Percentiles rank a stretch among this genome's conserved stretches.
phyloP scores from a whole-genome alignment of 2,888 invertebrate genomes.

The Rhagonycha lutea region DNA sequence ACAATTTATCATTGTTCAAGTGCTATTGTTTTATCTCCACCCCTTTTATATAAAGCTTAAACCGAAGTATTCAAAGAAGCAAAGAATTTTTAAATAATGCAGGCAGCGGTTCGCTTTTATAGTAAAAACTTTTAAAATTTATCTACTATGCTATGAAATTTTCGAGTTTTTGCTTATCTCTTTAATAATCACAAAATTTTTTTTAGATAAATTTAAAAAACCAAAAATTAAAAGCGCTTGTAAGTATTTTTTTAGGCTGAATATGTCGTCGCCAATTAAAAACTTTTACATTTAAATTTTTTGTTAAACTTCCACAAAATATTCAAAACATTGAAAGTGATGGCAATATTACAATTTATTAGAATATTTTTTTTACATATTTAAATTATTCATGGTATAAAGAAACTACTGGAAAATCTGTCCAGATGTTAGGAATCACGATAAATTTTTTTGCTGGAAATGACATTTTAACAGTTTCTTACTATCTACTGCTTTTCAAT shows the following conservation, averaged over 20 bases:
- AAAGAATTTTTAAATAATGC: constrained; percentile 8
- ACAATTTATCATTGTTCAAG: constrained; percentile 44
- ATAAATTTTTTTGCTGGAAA: constrained; percentile 23
- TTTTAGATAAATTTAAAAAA: not conserved
- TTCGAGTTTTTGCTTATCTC: not conserved
- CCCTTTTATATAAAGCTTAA: constrained; percentile 30
- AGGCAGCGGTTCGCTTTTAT: not conserved
- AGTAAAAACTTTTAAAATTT: not conserved
- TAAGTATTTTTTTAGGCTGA: not conserved
- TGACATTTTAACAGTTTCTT: constrained; percentile 30
- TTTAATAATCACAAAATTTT: not conserved
- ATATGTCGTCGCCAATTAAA: not conserved
- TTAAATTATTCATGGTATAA: constrained; percentile 22
- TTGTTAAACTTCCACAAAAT: not conserved
- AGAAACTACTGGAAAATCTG: constrained; percentile 26
- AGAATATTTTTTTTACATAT: constrained; percentile 17
- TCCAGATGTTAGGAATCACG: constrained; percentile 24
- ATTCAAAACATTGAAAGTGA: not conserved
- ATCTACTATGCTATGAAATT: not conserved
- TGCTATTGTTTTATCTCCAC: constrained; percentile 40
- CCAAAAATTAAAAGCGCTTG: not conserved
- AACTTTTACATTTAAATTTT: not conserved
- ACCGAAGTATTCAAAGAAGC: constrained; percentile 32
- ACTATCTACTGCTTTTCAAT: constrained; percentile 31
- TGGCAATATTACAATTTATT: not conserved